phyloP scores from a whole-genome alignment of 2,113 vertebrate species.

The Poeciliopsis retropinna region DNA sequence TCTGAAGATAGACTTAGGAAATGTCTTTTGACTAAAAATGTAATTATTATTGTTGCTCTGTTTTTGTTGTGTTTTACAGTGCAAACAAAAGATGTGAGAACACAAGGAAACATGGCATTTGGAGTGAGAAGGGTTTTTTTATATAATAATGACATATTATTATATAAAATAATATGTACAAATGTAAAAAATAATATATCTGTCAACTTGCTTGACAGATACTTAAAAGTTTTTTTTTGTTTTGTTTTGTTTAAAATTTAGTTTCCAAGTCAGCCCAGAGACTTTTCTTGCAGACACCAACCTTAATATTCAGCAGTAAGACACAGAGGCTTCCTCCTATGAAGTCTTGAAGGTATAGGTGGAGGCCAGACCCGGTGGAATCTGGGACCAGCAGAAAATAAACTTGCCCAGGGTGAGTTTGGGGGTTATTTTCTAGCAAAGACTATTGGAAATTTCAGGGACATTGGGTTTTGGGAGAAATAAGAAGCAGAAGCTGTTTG shows the following conservation, averaged over 20 bases:
- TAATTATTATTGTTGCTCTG: neutral
- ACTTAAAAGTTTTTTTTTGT: constrained; percentile 52
- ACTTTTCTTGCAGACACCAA: constrained; percentile 18
- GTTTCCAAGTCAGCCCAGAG: constrained; percentile 20
- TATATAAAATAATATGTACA: too few species aligned
- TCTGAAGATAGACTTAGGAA: neutral
- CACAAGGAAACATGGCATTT: constrained; percentile 47
- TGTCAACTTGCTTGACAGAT: constrained; percentile 60
- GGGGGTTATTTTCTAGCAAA: constrained; percentile 67
- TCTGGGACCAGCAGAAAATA: constrained; percentile 65
- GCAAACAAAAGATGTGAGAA: neutral
- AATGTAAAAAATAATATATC: too few species aligned
- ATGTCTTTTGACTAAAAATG: neutral
- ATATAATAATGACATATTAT: neutral
- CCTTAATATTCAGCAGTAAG: constrained; percentile 31
- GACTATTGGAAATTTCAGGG: constrained; percentile 62
- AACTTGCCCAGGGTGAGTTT: constrained; percentile 72
- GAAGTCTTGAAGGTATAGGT: constrained; percentile 14
- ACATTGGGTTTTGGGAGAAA: constrained; percentile 39
- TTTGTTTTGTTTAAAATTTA: neutral
- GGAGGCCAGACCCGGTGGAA: constrained; percentile 36
- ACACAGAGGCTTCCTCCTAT: constrained; percentile 35
- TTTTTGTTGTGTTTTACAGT: constrained; percentile 1
- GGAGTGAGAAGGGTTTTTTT: constrained; percentile 36
- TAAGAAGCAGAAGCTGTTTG: constrained; percentile 44